These are phyloP conservation scores for Panthera leo DNA, from an alignment of 2,113 vertebrate genomes.

Conservation along the genomic window DNA sequence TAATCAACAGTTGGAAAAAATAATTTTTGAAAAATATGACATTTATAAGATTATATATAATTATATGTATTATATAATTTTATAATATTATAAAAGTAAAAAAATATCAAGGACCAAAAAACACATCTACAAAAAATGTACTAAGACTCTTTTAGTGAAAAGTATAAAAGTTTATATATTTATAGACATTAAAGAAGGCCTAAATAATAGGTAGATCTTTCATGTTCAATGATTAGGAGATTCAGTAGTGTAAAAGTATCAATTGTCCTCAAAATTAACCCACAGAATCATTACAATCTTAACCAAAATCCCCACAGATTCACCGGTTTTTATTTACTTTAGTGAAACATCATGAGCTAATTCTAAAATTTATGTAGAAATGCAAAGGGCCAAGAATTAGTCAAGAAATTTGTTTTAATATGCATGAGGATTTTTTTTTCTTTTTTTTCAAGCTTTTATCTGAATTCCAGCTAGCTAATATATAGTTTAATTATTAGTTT, in stretches of 20 bases:
- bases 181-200: neutral
- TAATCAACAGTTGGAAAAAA: neutral
- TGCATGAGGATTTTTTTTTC: neutral
- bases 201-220: neutral
- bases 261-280: neutral
- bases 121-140: neutral
- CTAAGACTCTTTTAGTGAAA: neutral
- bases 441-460: neutral
- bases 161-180: neutral
- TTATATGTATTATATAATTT: neutral
- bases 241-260: neutral
- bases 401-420: neutral
- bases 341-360: neutral
- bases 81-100: neutral
- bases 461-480: no score
- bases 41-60: neutral
- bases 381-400: neutral
- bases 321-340: neutral
- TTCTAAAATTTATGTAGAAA: neutral
- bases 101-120: conserved; percentile 6
- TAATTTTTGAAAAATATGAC: neutral
- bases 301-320: neutral
- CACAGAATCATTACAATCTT: neutral
- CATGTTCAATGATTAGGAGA: neutral
- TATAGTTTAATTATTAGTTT: no score